Conservation (phyloP, 1,140 invertebrate species). For the Apis florea region DNA sequence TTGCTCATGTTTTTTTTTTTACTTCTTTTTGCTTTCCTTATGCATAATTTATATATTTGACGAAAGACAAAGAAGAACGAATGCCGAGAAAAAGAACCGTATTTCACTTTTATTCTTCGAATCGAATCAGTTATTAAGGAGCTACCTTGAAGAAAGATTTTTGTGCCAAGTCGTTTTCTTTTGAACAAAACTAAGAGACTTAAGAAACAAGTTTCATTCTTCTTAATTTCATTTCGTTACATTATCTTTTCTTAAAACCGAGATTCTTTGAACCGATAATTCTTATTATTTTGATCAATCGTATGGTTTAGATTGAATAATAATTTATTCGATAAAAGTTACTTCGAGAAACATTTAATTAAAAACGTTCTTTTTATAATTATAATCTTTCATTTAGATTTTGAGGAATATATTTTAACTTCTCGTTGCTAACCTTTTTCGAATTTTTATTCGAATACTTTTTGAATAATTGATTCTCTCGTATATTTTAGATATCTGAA, state of each 20-base stretch:
- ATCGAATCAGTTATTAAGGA: neutral
- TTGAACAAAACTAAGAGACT: neutral
- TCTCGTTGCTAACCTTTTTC: too few relatives aligned
- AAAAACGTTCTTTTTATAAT: too few relatives aligned
- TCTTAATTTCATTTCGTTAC: neutral
- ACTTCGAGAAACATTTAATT: too few relatives aligned
- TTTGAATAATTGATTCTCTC: too few relatives aligned
- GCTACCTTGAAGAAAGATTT: neutral
- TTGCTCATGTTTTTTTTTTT: neutral
- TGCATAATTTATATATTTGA: neutral
- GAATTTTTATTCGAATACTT: too few relatives aligned
- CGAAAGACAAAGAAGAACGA: neutral
- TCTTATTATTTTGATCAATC: too few relatives aligned
- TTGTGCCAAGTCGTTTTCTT: neutral
- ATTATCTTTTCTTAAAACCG: neutral
- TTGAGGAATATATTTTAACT: too few relatives aligned
- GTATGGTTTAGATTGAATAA: too few relatives aligned
- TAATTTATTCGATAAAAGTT: too few relatives aligned
- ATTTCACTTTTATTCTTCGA: neutral
- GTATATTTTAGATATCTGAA: too few relatives aligned
- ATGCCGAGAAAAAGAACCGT: neutral
- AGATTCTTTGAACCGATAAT: neutral
- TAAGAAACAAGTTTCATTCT: neutral
- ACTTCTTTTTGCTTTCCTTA: neutral
- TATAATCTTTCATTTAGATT: too few relatives aligned